Percentiles rank a stretch among this genome's conserved stretches.
Evolutionary conservation across 2,113 vertebrate genomes (phyloP).

Genomic region (Myxocyprinus asiaticus): DNA sequence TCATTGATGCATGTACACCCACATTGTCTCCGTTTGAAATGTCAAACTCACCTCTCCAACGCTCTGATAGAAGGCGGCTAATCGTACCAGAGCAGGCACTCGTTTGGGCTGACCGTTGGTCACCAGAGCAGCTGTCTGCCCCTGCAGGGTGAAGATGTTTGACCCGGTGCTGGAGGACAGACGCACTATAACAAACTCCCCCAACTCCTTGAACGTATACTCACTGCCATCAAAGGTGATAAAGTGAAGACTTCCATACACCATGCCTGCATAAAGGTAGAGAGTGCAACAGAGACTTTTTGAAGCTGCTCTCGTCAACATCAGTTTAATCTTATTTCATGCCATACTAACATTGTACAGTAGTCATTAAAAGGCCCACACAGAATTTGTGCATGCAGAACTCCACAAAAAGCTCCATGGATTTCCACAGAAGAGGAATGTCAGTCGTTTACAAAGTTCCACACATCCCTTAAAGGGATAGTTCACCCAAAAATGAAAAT

Average conservation of each 20-base stretch:
- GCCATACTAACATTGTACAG: too few species aligned
- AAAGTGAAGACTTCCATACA: conserved; percentile 79
- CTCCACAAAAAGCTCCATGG: too few species aligned
- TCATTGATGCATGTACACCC: neutral
- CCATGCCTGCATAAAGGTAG: conserved; percentile 66
- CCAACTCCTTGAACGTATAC: conserved; percentile 79
- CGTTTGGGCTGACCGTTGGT: conserved; percentile 55
- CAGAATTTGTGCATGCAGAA: too few species aligned
- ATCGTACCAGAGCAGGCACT: conserved; percentile 70
- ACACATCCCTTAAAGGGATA: too few species aligned
- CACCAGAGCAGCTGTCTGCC: conserved; percentile 66
- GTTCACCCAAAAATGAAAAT: too few species aligned
- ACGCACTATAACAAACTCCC: conserved; percentile 78
- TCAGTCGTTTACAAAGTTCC: too few species aligned
- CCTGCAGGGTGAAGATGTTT: conserved; percentile 83
- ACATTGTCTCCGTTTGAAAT: neutral
- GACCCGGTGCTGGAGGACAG: conserved; percentile 77
- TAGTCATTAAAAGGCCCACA: too few species aligned
- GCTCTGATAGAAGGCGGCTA: conserved; percentile 80
- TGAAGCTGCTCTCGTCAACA: neutral
- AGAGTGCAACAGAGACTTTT: neutral
- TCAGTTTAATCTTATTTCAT: too few species aligned
- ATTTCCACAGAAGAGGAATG: too few species aligned
- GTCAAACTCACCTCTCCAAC: conserved; percentile 73
- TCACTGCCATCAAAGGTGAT: conserved; percentile 77